Evolutionary conservation across 64 coral and sea anemone genomes (phyloP), one percentile per base, ranked within the genome.

Genomic region (Dendrophyllia cribrosa): DNA sequence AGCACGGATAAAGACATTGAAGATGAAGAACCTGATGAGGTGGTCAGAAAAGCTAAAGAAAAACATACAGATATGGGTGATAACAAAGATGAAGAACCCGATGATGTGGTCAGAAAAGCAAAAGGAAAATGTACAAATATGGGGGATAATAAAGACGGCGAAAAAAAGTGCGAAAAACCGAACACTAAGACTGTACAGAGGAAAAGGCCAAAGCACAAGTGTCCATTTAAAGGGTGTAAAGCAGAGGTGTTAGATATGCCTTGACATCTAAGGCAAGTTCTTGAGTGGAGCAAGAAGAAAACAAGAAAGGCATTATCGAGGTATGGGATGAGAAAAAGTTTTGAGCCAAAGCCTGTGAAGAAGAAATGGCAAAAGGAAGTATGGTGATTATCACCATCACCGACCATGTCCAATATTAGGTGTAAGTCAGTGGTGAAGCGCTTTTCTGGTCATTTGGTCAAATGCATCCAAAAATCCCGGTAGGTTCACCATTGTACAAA

Each of bases 291-390:
- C 12, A 79, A 79, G 16, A 63, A 90, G 6, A 62, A 16, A 4
- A 60, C 75, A 69, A 78, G 61, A 90, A 77, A 90, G 19, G 88
- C 75, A 23, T 55, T 61, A 51, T 90, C 75, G 14, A 79, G 73
- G 12, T 90, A 65, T 90, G 88, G 88, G 4, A 52, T 90, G 74
- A 77, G 88, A 64, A 79, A 90, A 78, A 90, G 76, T 78, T 90
- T 78, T 8, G 9, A 69, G 64, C 60, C 19, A 16, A 68, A 73
- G 50, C 49, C 34, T 52, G 12, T 72, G 14, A 65, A 77, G 47
- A 48, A 90, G 61, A 66, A 53, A 72, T 45, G 59, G 66, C 51
- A 88, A 88, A 45, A 75, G 16, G 24, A 63, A 6, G 10, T 62
- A 62, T 26, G 43, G 5, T 4, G 86, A 76, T 49, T 88, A 88